Percentiles rank a stretch among this genome's conserved stretches.
Evolutionary conservation across 2,888 invertebrate species (phyloP).

Genomic region (Dolichomitus sp.): DNA sequence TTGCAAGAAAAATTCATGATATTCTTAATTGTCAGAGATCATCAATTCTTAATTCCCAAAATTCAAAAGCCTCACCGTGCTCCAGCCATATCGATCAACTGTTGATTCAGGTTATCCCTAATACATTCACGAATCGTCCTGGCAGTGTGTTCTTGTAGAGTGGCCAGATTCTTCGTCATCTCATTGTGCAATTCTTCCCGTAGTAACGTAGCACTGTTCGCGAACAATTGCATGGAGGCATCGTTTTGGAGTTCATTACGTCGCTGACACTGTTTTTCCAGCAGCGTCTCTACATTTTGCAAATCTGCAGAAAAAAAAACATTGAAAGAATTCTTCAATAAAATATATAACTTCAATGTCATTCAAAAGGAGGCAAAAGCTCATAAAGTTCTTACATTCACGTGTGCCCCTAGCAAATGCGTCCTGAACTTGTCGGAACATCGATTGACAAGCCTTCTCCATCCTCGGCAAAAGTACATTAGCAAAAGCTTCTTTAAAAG

Average conservation of each 20-base stretch:
- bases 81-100: conserved; percentile 82
- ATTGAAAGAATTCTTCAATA: background rate
- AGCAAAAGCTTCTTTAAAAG: conserved; percentile 93
- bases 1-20: background rate
- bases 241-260: conserved; percentile 81
- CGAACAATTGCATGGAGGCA: conserved; percentile 61
- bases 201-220: conserved; percentile 74
- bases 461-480: conserved; percentile 94
- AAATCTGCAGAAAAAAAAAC: conserved; percentile 83
- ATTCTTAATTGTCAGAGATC: background rate
- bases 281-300: conserved; percentile 86
- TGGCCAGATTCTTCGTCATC: conserved; percentile 77
- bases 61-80: conserved; percentile 79
- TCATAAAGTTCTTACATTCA: conserved; percentile 91
- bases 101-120: conserved; percentile 82
- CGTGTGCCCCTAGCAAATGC: conserved; percentile 95
- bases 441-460: conserved; percentile 94
- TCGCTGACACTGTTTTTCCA: conserved; percentile 86
- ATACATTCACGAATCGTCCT: conserved; percentile 82
- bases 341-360: conserved; percentile 8
- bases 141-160: conserved; percentile 80
- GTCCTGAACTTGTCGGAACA: conserved; percentile 96
- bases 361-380: background rate
- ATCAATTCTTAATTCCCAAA: conserved; percentile 51
- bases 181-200: conserved; percentile 82